Conservation (phyloP, 2,113 vertebrate species). For the Herpailurus yagouaroundi region DNA sequence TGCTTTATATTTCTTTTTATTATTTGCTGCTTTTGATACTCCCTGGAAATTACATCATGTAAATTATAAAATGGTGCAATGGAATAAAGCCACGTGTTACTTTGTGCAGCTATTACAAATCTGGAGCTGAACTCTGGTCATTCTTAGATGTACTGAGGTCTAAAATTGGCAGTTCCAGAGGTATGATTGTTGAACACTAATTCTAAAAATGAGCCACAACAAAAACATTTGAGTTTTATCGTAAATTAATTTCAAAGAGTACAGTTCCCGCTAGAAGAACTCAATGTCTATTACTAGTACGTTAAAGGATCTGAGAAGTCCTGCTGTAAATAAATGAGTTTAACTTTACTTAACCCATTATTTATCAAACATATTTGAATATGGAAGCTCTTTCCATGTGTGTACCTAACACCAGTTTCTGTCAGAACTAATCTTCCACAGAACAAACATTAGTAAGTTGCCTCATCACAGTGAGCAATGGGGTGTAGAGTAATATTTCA, state of each 20-base stretch:
- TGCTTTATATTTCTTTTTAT: neutral
- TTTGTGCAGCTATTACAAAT: neutral
- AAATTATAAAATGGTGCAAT: neutral
- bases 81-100: neutral
- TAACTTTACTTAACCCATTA: neutral
- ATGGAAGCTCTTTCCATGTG: neutral
- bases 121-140: neutral
- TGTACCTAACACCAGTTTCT: neutral
- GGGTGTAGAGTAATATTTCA: neutral
- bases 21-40: neutral
- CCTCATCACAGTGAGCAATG: neutral
- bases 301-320: neutral
- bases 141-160: neutral
- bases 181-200: neutral
- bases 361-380: constrained; percentile 6
- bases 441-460: neutral
- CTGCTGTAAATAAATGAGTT: neutral
- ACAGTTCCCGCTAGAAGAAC: neutral
- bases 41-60: neutral
- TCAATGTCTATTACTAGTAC: neutral
- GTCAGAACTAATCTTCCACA: neutral
- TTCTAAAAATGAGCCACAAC: neutral
- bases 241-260: neutral
- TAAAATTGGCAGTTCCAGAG: neutral
- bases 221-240: neutral